Evolutionary conservation across 2,113 vertebrate genomes (phyloP).

Genomic region (Tragelaphus imberbis): DNA sequence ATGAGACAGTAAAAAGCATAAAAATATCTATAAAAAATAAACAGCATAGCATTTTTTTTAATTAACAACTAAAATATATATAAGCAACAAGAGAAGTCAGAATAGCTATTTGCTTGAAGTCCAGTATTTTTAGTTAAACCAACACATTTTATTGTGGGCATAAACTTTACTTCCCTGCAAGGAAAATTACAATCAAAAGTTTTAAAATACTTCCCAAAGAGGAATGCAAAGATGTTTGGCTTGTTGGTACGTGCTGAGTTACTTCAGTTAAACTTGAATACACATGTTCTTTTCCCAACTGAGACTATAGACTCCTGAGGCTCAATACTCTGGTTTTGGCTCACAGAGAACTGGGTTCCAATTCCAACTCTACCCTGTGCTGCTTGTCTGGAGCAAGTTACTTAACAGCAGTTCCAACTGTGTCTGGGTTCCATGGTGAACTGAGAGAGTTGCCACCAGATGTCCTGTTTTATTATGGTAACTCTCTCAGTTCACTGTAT

Average conservation of each 20-base stretch:
- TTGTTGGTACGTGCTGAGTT: neutral
- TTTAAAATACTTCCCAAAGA: neutral
- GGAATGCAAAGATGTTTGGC: neutral
- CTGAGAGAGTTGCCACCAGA: fast-evolving
- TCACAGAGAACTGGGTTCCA: neutral
- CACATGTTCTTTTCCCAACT: neutral
- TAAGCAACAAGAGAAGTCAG: neutral
- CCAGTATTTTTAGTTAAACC: conserved; percentile 33
- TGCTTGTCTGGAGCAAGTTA: neutral
- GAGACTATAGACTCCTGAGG: neutral
- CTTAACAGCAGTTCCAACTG: neutral
- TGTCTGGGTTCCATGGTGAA: neutral
- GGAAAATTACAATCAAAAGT: conserved; percentile 13
- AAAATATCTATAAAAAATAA: conserved; percentile 36
- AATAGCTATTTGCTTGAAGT: conserved; percentile 1
- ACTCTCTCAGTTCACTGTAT: neutral
- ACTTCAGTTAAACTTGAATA: conserved; percentile 6
- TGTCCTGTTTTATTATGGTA: neutral
- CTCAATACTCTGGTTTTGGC: neutral
- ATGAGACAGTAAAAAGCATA: neutral
- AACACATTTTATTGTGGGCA: conserved; percentile 24
- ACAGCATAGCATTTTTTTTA: neutral
- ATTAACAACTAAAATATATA: neutral
- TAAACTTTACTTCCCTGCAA: conserved; percentile 30
- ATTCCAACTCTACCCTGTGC: neutral